Evolutionary conservation across 2,888 invertebrate species (phyloP), one percentile per base, ranked within the genome.

Genomic region (Cremastinae sp.): DNA sequence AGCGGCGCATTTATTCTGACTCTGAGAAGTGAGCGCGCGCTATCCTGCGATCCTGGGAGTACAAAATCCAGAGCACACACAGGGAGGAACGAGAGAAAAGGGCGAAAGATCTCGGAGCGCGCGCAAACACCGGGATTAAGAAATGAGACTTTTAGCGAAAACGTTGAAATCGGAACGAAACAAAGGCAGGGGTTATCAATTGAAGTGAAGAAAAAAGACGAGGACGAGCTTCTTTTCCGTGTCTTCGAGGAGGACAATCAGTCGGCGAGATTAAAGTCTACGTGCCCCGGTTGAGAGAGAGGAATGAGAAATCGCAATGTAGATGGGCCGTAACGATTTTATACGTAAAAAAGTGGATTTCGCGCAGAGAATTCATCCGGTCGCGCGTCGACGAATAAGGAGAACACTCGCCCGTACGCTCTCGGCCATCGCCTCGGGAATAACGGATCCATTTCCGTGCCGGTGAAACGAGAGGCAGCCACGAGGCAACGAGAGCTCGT

Each of bases 1-100:
- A 84, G 82, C 82, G 79, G 81, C 72, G 78, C 77, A 82, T 83
- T 81, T 79, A 80, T 82, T 83, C 79, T 83, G 82, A 77, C 69
- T 80, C 74, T 74, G 79, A 81, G 61, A 39, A 56, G 45, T 45
- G 35, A 56, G 58, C 53, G n/a, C 53, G n/a, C 51, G 64, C 18
- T 20, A 39, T 28, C 28, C 58, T 12, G 20, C 4, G 10, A 20
- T 28, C 7, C 1, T 7, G 22, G n/a, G 41, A 41, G 12, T 41
- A 9, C 9, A n/a, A n/a, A n/a, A 28, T 28, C 28, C 28, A 5
- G 9, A 9, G 41, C n/a, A 9, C 2, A n/a, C 41, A 51, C n/a
- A 22, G 10, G 39, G 41, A 22, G 35, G 64, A 22, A 28, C 7
- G 53, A 22, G 12, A 14, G 22, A 55, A 18, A 18, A 64, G 58